Conservation (phyloP, 2,113 vertebrate genomes). For the Ptilonorhynchus violaceus region DNA sequence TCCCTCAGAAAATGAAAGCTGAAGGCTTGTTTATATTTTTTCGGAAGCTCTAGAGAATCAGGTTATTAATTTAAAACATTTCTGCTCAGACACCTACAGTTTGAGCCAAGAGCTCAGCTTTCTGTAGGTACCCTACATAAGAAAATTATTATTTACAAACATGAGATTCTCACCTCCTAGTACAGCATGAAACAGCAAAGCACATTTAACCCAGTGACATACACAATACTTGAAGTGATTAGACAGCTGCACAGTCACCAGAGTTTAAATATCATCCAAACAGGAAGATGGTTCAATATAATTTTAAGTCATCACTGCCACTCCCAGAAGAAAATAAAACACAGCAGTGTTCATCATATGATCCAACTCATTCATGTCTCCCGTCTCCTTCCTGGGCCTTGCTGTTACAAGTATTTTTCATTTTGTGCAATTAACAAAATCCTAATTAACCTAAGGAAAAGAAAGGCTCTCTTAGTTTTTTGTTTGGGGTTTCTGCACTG, state of each 20-base stretch:
- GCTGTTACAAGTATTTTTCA: neutral
- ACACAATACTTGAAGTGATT: neutral
- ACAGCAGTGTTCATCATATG: fast-evolving
- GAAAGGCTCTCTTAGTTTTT: neutral
- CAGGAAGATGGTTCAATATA: neutral
- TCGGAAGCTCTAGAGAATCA: neutral
- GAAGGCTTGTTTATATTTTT: neutral
- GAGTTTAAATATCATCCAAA: neutral
- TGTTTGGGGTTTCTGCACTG: neutral
- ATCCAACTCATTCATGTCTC: neutral
- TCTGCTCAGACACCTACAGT: neutral
- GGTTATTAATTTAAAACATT: neutral
- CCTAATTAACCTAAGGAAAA: neutral
- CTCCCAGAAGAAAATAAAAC: neutral
- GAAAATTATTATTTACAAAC: neutral
- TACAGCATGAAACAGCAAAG: neutral
- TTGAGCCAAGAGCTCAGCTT: neutral
- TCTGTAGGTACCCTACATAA: fast-evolving
- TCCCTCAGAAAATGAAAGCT: neutral
- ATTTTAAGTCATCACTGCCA: neutral
- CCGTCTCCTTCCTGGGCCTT: neutral
- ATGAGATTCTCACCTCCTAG: neutral
- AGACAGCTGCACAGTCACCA: neutral
- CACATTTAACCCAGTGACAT: neutral
- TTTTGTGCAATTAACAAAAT: neutral